Evolutionary conservation across 2,888 invertebrate genomes (phyloP), one percentile per base, ranked within the genome.

Genomic region (Stegana nigrithorax): DNA sequence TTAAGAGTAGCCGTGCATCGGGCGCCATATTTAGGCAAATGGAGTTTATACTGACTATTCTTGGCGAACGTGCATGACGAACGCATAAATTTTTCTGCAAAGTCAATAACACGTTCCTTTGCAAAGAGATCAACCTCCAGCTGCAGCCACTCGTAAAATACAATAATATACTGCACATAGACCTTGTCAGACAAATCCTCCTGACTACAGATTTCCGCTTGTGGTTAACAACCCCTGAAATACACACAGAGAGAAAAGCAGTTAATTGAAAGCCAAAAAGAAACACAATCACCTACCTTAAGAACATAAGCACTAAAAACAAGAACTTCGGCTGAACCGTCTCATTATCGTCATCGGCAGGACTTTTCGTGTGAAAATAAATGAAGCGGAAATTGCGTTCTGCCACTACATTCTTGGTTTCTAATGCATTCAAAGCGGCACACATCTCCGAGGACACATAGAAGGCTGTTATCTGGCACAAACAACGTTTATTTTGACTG

Each of bases 121-220:
- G 62, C 69, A 8, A 59, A 44, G 19, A 67, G 66, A 45, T 76
- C 70, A 5, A 65, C 59, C 55, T 78, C 73, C 57, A 80, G 63
- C 39, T 70, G 69, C 50, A 73, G 70, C 80, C 80, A 80, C 26
- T 73, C 70, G 67, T 78, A 78, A 61, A 81, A 81, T 65, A 80
- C 70, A 57, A 80, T 72, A 57, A 80, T 69, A 60, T 80, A 81
- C 68, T 80, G 72, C 59, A 80, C 75, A 51, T 67, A 80, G 12
- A 72, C 62, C 47, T 69, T 78, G 67, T 80, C 81, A 2, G 78
- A 71, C 39, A 81, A 51, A 63, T 81, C 80, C 0, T 51, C 45
- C 59, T 80, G 80, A 2, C 67, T 66, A 57, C 70, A n/a, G 51
- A 60, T 10, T 44, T 29, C 21, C 29, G 44, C 10, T 6, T n/a